Conservation (phyloP, 2,888 invertebrate species). For the Rotaria socialis region DNA sequence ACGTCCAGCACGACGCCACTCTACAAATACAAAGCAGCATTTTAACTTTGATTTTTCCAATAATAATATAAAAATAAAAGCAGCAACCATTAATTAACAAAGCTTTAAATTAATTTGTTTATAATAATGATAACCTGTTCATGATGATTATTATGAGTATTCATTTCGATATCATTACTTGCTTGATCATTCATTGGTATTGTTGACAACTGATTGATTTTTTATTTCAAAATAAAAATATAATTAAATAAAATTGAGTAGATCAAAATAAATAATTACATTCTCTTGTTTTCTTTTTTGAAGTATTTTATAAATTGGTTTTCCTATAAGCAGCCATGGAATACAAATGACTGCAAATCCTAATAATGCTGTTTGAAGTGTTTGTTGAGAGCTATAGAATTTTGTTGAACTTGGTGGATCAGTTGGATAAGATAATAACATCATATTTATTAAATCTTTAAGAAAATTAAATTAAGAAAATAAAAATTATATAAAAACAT, state of each 20-base stretch:
- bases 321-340: conserved; percentile 87
- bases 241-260: background rate
- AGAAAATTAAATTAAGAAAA: too few relatives aligned
- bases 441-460: conserved; percentile 55
- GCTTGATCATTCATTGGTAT: background rate
- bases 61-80: background rate
- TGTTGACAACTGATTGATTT: background rate
- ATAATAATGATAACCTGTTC: background rate
- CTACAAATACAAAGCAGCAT: too few relatives aligned
- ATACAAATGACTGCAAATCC: conserved; percentile 75
- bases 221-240: background rate
- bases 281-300: background rate
- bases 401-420: background rate
- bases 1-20: too few relatives aligned
- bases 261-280: background rate
- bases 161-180: conserved; percentile 1
- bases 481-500: background rate
- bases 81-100: background rate
- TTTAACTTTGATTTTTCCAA: background rate
- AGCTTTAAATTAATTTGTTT: background rate
- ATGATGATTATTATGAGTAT: background rate
- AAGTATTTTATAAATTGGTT: conserved; percentile 69
- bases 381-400: background rate
- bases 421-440: conserved; percentile 2
- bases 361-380: conserved; percentile 75